Conservation (phyloP, 2,888 invertebrate genomes). For the Bellardia pandia region DNA sequence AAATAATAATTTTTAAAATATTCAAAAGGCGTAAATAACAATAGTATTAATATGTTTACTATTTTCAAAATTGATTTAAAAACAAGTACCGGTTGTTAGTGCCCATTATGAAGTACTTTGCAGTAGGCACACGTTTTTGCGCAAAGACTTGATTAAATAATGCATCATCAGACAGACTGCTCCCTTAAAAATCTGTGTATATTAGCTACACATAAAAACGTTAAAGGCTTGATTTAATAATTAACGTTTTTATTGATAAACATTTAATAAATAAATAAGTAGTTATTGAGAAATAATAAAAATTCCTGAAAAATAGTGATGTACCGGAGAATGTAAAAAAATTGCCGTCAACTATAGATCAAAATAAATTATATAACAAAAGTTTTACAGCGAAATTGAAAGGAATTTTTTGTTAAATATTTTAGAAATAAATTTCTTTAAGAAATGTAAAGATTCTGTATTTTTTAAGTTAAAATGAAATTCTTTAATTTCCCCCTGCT, state of each 20-base stretch:
- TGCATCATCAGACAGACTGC: conserved; percentile 13
- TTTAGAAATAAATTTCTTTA: too few relatives aligned
- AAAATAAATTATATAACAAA: too few relatives aligned
- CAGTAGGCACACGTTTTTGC: conserved; percentile 44
- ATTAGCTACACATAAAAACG: not conserved
- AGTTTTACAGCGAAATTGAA: too few relatives aligned
- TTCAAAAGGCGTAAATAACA: conserved; percentile 59
- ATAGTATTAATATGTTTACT: conserved; percentile 41
- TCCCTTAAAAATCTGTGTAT: conserved; percentile 50
- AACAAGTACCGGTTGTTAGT: conserved; percentile 28
- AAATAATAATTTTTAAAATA: conserved; percentile 40
- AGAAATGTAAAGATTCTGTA: too few relatives aligned
- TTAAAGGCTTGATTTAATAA: not conserved
- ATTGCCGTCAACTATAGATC: too few relatives aligned
- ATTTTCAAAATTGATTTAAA: conserved; percentile 32
- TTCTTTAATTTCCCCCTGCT: too few relatives aligned
- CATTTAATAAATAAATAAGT: too few relatives aligned
- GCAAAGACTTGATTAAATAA: conserved; percentile 34
- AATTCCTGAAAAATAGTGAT: not conserved
- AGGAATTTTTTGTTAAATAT: too few relatives aligned
- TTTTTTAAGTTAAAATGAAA: too few relatives aligned
- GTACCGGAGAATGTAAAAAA: not conserved
- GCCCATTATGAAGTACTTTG: conserved; percentile 15
- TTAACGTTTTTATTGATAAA: not conserved
- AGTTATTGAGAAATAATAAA: not conserved